Conservation (phyloP, 2,113 vertebrate species). For the Scatophagus argus region DNA sequence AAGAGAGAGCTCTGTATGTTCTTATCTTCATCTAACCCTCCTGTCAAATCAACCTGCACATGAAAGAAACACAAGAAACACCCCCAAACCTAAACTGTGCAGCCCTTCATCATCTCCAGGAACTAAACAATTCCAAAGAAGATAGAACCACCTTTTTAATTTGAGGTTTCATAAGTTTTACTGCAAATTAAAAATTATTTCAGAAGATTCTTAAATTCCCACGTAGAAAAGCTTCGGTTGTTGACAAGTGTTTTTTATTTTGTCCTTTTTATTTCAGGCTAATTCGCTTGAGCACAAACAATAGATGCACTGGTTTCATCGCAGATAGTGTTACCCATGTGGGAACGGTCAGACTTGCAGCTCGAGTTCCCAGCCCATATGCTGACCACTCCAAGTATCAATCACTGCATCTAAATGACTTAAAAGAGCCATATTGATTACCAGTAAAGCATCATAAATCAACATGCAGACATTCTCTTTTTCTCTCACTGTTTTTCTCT, state of each 20-base stretch:
- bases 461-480: slow-evolving; percentile 45
- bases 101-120: slow-evolving; percentile 10
- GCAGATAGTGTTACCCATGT: slow-evolving; percentile 75
- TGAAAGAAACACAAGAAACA: slow-evolving; percentile 74
- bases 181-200: background rate
- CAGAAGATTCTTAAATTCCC: background rate
- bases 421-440: slow-evolving; percentile 82
- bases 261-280: slow-evolving; percentile 62
- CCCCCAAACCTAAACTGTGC: slow-evolving; percentile 25
- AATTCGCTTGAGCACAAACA: slow-evolving; percentile 75
- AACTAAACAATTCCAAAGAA: slow-evolving; percentile 14
- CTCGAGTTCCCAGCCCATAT: slow-evolving; percentile 76
- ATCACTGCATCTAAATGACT: slow-evolving; percentile 76
- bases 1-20: slow-evolving; percentile 84
- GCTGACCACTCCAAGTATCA: slow-evolving; percentile 74
- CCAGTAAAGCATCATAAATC: slow-evolving; percentile 80
- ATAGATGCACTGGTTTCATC: slow-evolving; percentile 65
- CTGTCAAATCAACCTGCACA: slow-evolving; percentile 84
- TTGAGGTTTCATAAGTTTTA: slow-evolving; percentile 3
- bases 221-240: background rate
- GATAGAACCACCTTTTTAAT: background rate
- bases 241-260: slow-evolving; percentile 26
- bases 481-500: slow-evolving; percentile 28
- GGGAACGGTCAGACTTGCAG: slow-evolving; percentile 67
- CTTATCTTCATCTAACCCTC: slow-evolving; percentile 87